Evolutionary conservation across 2,888 invertebrate genomes (phyloP).

Genomic region (Odontocerum albicorne): DNA sequence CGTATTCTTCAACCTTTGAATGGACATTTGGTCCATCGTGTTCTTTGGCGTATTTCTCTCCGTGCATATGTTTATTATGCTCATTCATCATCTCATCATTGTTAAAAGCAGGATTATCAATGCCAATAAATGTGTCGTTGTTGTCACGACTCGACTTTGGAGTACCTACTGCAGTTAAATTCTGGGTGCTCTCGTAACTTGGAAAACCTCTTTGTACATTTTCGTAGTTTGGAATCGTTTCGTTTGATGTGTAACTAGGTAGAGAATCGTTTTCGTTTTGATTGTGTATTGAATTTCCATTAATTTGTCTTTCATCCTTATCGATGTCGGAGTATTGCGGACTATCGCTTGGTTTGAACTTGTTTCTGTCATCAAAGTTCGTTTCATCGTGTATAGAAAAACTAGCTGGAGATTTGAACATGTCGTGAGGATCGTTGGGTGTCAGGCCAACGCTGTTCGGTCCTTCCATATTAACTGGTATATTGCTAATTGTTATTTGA

Average conservation of each 20-base stretch:
- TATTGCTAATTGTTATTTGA: not conserved
- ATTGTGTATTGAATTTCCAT: conserved; percentile 41
- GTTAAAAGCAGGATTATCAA: conserved; percentile 51
- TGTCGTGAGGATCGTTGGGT: conserved; percentile 27
- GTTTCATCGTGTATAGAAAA: conserved; percentile 34
- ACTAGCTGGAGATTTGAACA: conserved; percentile 23
- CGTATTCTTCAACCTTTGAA: conserved; percentile 10
- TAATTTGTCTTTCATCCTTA: conserved; percentile 26
- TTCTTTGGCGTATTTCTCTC: conserved; percentile 20
- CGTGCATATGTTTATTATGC: conserved; percentile 49
- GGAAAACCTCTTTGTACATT: conserved; percentile 45
- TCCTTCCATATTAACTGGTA: not conserved
- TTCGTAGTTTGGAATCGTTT: conserved; percentile 37
- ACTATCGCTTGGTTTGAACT: conserved; percentile 22
- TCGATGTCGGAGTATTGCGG: conserved; percentile 14
- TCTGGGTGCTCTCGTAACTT: conserved; percentile 46
- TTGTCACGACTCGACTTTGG: conserved; percentile 36
- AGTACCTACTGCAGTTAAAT: conserved; percentile 44
- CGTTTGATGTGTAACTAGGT: conserved; percentile 25
- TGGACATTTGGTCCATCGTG: conserved; percentile 11
- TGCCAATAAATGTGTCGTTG: conserved; percentile 41
- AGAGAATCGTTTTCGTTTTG: conserved; percentile 41
- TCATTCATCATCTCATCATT: conserved; percentile 49
- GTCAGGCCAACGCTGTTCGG: not conserved
- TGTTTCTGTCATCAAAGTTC: conserved; percentile 21